These are phyloP conservation scores for Leptinotarsa peninsularis DNA, from an alignment of 2,888 invertebrate species.

Conservation along the genomic window DNA sequence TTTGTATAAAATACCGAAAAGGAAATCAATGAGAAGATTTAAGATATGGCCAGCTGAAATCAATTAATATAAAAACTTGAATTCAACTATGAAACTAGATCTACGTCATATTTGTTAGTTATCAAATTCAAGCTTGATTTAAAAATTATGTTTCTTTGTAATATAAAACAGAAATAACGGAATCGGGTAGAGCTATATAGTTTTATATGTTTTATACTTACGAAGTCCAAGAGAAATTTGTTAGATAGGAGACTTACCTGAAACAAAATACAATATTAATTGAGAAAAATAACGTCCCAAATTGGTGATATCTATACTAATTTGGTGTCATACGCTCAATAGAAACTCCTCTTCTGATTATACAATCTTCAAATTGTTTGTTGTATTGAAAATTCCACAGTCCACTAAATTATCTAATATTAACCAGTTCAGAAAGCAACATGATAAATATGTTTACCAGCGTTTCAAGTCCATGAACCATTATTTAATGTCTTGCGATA, in stretches of 20 bases:
- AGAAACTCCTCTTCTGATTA: neutral
- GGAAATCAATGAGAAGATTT: too few relatives aligned
- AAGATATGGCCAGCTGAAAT: too few relatives aligned
- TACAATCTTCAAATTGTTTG: neutral
- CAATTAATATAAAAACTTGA: too few relatives aligned
- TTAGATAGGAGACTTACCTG: neutral
- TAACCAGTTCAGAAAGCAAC: neutral
- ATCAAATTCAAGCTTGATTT: too few relatives aligned
- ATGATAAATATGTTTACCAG: constrained; percentile 4
- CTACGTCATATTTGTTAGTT: too few relatives aligned
- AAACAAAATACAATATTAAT: neutral
- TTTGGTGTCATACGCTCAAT: neutral
- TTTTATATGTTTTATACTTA: neutral
- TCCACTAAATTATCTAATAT: neutral
- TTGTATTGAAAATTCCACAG: constrained; percentile 5
- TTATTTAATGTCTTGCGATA: constrained; percentile 2
- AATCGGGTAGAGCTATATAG: too few relatives aligned
- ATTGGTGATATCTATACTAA: neutral
- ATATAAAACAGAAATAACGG: too few relatives aligned
- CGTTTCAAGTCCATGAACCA: neutral
- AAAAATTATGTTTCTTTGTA: too few relatives aligned
- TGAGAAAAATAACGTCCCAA: neutral
- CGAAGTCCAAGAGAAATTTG: neutral
- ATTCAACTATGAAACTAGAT: too few relatives aligned
- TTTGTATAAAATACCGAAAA: too few relatives aligned